Base-by-base conservation (phyloP, 2,113 vertebrate genomes). In the Heterotis niloticus region DNA sequence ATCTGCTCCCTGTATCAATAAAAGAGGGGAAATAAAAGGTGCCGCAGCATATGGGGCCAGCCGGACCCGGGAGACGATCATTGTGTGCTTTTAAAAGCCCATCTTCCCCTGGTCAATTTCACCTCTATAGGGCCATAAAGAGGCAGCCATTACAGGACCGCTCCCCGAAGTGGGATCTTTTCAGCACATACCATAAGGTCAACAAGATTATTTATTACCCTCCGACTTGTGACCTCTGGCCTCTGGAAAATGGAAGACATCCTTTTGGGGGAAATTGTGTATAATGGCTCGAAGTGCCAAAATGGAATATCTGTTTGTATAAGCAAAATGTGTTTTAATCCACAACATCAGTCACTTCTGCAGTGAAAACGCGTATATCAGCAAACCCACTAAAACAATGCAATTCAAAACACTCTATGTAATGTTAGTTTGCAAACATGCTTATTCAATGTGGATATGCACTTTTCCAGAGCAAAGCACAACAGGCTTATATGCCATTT, bases 1-100 rank as follows among this genome's bases (percentile, higher is more conserved):
- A 93, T 94, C 88, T 90, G 82, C 84, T 80, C 89, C 91, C 88
- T 89, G 86, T 91, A 94, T 96, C 92, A 93, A 88, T 93, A 93
- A 92, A 92, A 76, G 83, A 65, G 60, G 73, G 77, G 69, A 80
- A 83, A 85, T 82, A 54, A 83, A 85, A 64, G 78, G 81, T 88
- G 80, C 57, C 77, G 91, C 76, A 79, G 85, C 85, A 81, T 76
- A 90, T 86, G 85, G 87, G 89, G 72, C 84, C 34, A 82, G 84
- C 59, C 59, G 87, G 88, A 89, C 87, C 83, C 85, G 76, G 0
- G 79, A 87, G 86, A 85, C 82, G 83, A 86, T 87, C 81, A 80
- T 82, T 89, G 87, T 85, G 86, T 83, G 86, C 90, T 89, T 91
- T 91, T 91, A 86, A 87, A 89, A 84, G 84, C 71, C 85, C 78